These are phyloP conservation scores for Pogonus chalceus DNA, from an alignment of 1,140 invertebrate genomes.

Conservation along the genomic window DNA sequence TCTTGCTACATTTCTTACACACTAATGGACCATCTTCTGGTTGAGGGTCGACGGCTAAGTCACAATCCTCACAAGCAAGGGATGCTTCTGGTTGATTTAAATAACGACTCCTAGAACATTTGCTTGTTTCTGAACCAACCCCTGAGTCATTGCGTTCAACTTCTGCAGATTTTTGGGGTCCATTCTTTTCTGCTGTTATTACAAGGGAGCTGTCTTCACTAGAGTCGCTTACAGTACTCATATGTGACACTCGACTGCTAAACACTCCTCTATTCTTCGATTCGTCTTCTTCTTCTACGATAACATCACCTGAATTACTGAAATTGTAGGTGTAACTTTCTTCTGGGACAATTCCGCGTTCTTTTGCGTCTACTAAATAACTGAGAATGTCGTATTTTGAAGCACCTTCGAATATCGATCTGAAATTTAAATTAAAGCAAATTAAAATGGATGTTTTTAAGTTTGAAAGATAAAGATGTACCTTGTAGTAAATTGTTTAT, in stretches of 20 bases:
- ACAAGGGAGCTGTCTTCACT: conserved; percentile 57
- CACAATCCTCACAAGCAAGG: conserved; percentile 66
- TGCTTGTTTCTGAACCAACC: conserved; percentile 85
- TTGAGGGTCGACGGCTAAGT: conserved; percentile 57
- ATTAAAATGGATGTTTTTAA: background rate
- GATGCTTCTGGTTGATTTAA: conserved; percentile 40
- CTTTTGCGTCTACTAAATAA: conserved; percentile 76
- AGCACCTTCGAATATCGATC: conserved; percentile 72
- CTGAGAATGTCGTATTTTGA: conserved; percentile 82
- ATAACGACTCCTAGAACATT: conserved; percentile 66
- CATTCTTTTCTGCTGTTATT: conserved; percentile 40
- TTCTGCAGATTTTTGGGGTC: conserved; percentile 43
- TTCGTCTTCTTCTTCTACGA: conserved; percentile 43
- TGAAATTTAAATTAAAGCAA: conserved; percentile 21
- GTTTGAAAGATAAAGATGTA: conserved; percentile 21
- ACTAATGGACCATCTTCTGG: conserved; percentile 60
- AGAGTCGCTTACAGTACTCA: conserved; percentile 53
- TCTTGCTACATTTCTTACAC: conserved; percentile 79
- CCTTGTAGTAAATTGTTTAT: conserved; percentile 45
- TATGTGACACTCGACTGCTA: conserved; percentile 40
- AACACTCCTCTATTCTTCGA: conserved; percentile 38
- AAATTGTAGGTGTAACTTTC: conserved; percentile 48
- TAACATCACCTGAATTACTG: conserved; percentile 41
- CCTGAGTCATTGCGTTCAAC: conserved; percentile 88
- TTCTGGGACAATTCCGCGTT: conserved; percentile 54